A percentile compares a stretch with the other conserved stretches of the same genome.
phyloP scores from a whole-genome alignment of 2,113 vertebrate genomes.

The Ptyas mucosa region DNA sequence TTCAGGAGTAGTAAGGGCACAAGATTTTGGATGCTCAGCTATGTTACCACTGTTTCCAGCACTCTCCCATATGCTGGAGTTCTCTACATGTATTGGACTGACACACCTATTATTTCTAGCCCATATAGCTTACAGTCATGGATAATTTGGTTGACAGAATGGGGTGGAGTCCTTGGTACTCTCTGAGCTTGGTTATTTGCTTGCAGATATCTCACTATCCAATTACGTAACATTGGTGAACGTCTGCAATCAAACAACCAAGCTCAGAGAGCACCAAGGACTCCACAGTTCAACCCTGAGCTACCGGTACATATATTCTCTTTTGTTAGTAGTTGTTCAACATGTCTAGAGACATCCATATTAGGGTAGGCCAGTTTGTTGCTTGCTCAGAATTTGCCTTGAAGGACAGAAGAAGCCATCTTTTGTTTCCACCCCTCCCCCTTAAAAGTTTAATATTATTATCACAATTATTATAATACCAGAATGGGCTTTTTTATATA shows the following conservation, averaged over 20 bases:
- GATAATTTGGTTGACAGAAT: neutral
- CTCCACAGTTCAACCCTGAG: neutral
- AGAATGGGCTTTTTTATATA: too few species aligned
- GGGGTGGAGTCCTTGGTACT: neutral
- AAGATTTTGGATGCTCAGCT: neutral
- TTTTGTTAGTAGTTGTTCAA: neutral
- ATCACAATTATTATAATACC: neutral
- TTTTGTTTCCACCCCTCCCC: neutral
- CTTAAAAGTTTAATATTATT: neutral
- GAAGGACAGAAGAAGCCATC: conserved; percentile 1
- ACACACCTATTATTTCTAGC: neutral
- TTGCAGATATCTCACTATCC: neutral
- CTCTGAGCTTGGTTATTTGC: neutral
- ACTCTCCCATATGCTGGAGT: neutral
- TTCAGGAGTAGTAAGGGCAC: neutral
- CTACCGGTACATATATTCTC: neutral
- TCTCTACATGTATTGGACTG: neutral
- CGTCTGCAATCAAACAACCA: neutral
- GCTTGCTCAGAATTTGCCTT: neutral
- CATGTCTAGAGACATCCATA: neutral
- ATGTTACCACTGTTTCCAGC: neutral
- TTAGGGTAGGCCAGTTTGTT: neutral
- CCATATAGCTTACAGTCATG: neutral
- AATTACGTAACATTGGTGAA: neutral
- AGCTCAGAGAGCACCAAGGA: neutral